Evolutionary conservation across 2,797 vertebrate species (phyloP).

Genomic region (Tragopan temminckii): DNA sequence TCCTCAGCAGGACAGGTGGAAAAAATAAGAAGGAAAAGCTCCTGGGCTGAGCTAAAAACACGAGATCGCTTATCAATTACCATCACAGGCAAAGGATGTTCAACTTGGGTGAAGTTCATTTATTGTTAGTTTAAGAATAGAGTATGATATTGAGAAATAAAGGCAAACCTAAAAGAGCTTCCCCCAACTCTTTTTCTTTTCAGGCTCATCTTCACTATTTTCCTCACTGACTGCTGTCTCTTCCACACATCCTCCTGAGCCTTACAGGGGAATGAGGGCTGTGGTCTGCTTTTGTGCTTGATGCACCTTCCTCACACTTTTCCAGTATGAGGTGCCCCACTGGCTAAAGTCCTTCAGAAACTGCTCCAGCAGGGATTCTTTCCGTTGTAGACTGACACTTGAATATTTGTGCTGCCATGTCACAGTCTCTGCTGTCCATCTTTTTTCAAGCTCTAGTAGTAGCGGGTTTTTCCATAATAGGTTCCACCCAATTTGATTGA

Average conservation of each 20-base stretch:
- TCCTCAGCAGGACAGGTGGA: not conserved
- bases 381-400: not conserved
- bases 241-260: not conserved
- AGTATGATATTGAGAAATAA: not conserved
- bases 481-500: not conserved
- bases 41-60: not conserved
- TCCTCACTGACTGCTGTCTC: not conserved
- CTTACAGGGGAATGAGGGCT: not conserved
- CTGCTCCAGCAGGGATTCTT: not conserved
- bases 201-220: not conserved
- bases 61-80: not conserved
- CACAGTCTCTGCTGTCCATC: not conserved
- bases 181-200: not conserved
- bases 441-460: not conserved
- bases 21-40: not conserved
- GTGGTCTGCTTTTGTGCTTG: not conserved
- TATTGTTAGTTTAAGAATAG: not conserved
- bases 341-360: not conserved
- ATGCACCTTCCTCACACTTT: not conserved
- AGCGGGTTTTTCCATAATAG: fast-evolving
- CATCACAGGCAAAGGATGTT: not conserved
- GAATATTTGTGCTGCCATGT: not conserved
- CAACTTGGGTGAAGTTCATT: not conserved
- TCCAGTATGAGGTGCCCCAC: not conserved
- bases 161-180: not conserved